These are phyloP conservation scores for Bombus breviceps DNA, from an alignment of 1,140 invertebrate genomes.

Conservation along the genomic window DNA sequence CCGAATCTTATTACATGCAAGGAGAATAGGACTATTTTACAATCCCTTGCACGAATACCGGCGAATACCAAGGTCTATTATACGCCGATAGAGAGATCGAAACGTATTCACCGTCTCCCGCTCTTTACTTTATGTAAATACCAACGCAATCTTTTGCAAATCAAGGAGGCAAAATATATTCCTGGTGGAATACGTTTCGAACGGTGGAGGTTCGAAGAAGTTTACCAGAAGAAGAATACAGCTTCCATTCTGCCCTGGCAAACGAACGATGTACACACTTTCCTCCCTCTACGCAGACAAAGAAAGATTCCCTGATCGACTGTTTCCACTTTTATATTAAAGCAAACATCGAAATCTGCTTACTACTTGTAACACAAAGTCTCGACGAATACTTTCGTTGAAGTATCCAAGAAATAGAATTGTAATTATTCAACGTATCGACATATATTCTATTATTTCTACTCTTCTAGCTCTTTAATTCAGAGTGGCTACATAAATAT, in stretches of 20 bases:
- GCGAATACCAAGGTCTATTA: background rate
- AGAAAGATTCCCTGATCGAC: constrained; percentile 1
- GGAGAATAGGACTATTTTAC: background rate
- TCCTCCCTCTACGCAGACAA: background rate
- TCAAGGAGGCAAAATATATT: background rate
- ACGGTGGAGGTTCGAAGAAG: background rate
- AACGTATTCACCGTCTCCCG: background rate
- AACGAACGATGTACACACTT: background rate
- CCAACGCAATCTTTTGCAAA: constrained; percentile 3
- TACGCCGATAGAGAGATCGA: background rate
- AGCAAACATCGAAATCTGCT: background rate
- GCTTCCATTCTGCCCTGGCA: background rate
- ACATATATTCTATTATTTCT: too few relatives aligned
- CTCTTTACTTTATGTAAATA: constrained; percentile 2
- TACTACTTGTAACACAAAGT: background rate
- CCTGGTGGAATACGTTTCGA: background rate
- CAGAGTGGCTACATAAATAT: too few relatives aligned
- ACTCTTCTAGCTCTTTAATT: too few relatives aligned
- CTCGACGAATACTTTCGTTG: background rate
- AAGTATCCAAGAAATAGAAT: background rate
- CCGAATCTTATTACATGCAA: background rate
- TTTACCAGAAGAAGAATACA: background rate
- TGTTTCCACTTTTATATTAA: background rate
- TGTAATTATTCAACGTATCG: background rate
- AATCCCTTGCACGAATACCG: background rate